Base-by-base conservation (phyloP, 2,888 invertebrate genomes). In the Drosophila atripex region DNA sequence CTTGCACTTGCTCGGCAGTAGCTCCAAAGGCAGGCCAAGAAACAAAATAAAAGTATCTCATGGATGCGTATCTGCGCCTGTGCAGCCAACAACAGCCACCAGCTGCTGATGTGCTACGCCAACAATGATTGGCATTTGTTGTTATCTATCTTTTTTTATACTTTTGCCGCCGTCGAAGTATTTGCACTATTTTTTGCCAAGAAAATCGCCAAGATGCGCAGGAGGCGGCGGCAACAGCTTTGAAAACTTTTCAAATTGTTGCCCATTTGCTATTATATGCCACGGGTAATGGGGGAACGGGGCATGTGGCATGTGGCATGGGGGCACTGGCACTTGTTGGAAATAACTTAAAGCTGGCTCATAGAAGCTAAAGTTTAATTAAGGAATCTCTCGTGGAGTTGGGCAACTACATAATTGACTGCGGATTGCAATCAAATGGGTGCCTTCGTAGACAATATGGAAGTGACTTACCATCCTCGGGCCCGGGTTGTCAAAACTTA, bases 111-210 rank as follows among this genome's bases (percentile, higher is more conserved):
- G 86, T 73, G 83, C 86, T 87, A 77, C 84, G 82, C 83, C 71
- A 83, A 86, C 80, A 83, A 88, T 88, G 83, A 83, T 83, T 87
- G 82, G 82, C 82, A 82, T 87, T 87, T 74, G 80, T 73, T 82
- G 88, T 76, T 78, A 83, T 84, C 79, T 71, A 63, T 72, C 38
- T 78, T 65, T 57, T 61, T 32, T 41, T 28, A 12, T 66, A 35
- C 43, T 25, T 45, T 47, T 52, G 65, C 46, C 57, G 58, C 46
- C 46, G 70, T 71, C 58, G 47, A 71, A 80, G 86, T 78, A 82
- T 82, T 74, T 85, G 77, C 87, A 78, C 78, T 85, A 82, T 76
- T 73, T 80, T 28, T 8, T 28, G 28, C 28, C 28, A 28, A 28
- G 69, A 50, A 82, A 86, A 80, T 77, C 71, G 76, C 82, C 54